Conservation (phyloP, 2,888 invertebrate species). For the Ecliptopera silaceata region DNA sequence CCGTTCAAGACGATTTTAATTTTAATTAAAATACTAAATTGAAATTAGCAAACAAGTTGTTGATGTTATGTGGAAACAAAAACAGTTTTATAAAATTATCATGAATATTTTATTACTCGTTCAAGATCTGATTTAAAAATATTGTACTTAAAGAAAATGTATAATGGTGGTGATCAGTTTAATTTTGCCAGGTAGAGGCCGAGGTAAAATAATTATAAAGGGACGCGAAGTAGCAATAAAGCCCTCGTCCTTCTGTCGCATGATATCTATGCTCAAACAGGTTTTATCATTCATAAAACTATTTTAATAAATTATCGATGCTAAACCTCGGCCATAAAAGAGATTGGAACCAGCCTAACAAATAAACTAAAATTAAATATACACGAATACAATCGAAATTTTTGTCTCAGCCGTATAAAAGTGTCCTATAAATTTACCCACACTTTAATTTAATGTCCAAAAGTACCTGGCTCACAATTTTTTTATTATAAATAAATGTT, state of each 20-base stretch:
- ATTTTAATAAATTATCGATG: constrained; percentile 78
- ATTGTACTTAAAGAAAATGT: constrained; percentile 31
- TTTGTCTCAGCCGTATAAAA: constrained; percentile 83
- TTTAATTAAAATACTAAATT: no score
- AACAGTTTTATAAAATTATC: neutral
- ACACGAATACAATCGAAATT: constrained; percentile 82
- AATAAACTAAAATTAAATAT: constrained; percentile 83
- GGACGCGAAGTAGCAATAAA: constrained; percentile 53
- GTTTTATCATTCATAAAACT: constrained; percentile 79
- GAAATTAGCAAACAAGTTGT: no score
- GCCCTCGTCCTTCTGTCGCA: constrained; percentile 46
- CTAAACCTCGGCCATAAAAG: constrained; percentile 76
- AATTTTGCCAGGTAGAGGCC: constrained; percentile 40
- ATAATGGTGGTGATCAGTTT: constrained; percentile 33
- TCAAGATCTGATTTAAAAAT: constrained; percentile 29
- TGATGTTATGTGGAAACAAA: neutral
- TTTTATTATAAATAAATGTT: constrained; percentile 77
- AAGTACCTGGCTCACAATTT: constrained; percentile 78
- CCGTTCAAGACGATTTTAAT: no score
- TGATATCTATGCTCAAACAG: constrained; percentile 54
- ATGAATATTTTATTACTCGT: neutral
- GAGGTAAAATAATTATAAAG: constrained; percentile 46
- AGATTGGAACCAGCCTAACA: constrained; percentile 77
- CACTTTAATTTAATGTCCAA: constrained; percentile 83
- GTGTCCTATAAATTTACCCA: constrained; percentile 83